A percentile compares a stretch with the other conserved stretches of the same genome.
Conservation (phyloP, 2,888 invertebrate species). For the Phengaris alcon region DNA sequence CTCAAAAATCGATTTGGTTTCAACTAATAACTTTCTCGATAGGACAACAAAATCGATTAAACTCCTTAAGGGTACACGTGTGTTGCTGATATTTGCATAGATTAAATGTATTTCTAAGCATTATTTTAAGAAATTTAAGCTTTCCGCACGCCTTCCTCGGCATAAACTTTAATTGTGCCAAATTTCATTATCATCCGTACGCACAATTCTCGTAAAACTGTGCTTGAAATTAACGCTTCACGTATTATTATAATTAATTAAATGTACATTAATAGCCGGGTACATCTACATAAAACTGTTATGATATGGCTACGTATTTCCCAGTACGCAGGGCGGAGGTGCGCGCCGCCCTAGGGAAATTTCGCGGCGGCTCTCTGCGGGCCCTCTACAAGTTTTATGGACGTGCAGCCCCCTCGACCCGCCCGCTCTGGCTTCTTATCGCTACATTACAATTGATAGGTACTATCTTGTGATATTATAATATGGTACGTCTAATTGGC, state of each 20-base stretch:
- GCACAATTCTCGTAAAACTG: no score
- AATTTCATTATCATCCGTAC: no score
- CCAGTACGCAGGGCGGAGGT: constrained; percentile 60
- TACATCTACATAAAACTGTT: constrained; percentile 77
- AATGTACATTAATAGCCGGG: constrained; percentile 45
- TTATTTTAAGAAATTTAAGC: no score
- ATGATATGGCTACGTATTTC: constrained; percentile 79
- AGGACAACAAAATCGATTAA: no score
- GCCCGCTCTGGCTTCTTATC: constrained; percentile 62
- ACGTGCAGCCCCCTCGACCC: constrained; percentile 60
- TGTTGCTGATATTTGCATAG: no score
- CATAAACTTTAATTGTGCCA: no score
- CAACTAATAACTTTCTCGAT: no score
- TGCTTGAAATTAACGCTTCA: no score
- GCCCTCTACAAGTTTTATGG: constrained; percentile 78
- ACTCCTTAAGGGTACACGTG: no score
- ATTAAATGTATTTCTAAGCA: no score
- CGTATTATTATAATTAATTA: constrained; percentile 11
- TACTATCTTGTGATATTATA: constrained; percentile 50
- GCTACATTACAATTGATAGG: constrained; percentile 57
- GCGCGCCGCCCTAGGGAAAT: constrained; percentile 71
- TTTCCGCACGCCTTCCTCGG: no score
- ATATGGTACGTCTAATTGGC: constrained; percentile 30
- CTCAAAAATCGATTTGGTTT: no score
- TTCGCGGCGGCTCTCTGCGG: constrained; percentile 73